A percentile compares a stretch with the other conserved stretches of the same genome.
phyloP scores from a whole-genome alignment of 2,797 vertebrate genomes.

The Muraenolepis orangiensis region DNA sequence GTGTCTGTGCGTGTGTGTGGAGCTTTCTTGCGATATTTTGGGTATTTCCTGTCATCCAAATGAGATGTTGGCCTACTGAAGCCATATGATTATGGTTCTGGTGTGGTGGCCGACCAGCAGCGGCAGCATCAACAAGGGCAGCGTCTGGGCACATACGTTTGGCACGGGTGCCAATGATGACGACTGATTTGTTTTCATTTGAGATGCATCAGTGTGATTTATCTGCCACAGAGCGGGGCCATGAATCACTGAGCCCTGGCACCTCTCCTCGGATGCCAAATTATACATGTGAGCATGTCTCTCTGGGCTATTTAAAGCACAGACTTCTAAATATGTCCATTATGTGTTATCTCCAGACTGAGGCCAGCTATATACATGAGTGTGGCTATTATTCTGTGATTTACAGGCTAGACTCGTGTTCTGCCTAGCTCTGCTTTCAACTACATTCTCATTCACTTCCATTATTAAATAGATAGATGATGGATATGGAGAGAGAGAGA shows the following conservation, averaged over 20 bases:
- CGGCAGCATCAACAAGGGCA: constrained; percentile 32
- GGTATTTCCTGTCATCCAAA: not conserved
- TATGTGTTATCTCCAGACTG: not conserved
- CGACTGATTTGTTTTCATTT: constrained; percentile 38
- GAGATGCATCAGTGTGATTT: constrained; percentile 47
- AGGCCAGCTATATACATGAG: not conserved
- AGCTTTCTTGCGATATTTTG: not conserved
- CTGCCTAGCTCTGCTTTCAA: not conserved
- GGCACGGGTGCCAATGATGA: constrained; percentile 27
- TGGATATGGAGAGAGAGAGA: not conserved
- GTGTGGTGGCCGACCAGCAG: not conserved
- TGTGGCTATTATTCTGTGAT: not conserved
- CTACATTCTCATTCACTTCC: not conserved
- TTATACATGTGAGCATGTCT: constrained; percentile 11
- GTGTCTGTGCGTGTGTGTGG: constrained; percentile 1
- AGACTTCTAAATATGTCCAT: constrained; percentile 5
- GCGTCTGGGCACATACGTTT: constrained; percentile 29
- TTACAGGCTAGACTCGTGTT: not conserved
- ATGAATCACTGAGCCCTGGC: constrained; percentile 32
- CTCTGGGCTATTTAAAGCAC: constrained; percentile 1
- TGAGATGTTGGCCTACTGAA: not conserved
- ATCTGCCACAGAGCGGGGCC: constrained; percentile 36
- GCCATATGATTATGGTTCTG: not conserved
- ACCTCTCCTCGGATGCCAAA: not conserved
- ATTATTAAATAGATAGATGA: not conserved